phyloP scores from a whole-genome alignment of 2,113 vertebrate genomes.

The Seriola rivoliana region DNA sequence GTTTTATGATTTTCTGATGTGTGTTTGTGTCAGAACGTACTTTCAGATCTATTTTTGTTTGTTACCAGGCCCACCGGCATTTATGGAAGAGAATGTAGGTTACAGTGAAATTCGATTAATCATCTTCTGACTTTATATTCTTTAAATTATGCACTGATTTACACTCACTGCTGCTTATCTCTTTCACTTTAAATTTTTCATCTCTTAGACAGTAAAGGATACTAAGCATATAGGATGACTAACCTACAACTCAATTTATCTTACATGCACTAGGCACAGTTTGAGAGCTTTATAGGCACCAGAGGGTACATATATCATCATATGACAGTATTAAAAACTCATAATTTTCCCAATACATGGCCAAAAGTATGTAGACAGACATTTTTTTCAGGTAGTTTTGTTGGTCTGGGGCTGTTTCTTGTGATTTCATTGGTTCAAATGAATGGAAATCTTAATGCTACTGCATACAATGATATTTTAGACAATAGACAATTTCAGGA shows the following conservation, averaged over 20 bases:
- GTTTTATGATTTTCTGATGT: not conserved
- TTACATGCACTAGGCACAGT: not conserved
- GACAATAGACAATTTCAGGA: too few species aligned
- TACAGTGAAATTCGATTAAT: not conserved
- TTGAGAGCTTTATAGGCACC: not conserved
- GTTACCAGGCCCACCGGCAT: not conserved
- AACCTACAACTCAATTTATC: not conserved
- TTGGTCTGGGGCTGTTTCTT: too few species aligned
- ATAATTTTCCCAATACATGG: not conserved
- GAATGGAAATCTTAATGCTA: too few species aligned
- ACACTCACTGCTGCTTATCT: not conserved
- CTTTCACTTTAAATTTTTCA: not conserved
- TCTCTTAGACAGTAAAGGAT: not conserved
- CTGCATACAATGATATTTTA: too few species aligned
- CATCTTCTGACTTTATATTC: not conserved
- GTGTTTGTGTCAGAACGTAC: not conserved
- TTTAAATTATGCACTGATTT: not conserved
- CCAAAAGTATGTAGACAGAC: too few species aligned
- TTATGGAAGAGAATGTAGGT: not conserved
- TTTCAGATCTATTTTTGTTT: constrained; percentile 37
- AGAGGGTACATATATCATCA: not conserved
- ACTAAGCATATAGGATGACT: not conserved
- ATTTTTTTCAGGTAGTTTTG: too few species aligned
- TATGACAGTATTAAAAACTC: too few species aligned
- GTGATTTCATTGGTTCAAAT: too few species aligned